Evolutionary conservation across 2,113 vertebrate species (phyloP).

Genomic region (Dissostichus mawsoni): DNA sequence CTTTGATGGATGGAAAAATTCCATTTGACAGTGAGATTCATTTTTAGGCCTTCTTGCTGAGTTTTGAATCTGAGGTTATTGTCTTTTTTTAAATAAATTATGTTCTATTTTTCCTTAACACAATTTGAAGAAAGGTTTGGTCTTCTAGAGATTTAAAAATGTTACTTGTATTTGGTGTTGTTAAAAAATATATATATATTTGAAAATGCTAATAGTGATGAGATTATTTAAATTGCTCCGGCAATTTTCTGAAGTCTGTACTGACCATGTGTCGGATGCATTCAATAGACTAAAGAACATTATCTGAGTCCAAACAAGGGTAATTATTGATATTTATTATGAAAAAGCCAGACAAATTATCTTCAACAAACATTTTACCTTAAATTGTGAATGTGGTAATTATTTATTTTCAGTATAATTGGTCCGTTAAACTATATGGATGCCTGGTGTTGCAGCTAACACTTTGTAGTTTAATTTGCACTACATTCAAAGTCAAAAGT

Average conservation of each 20-base stretch:
- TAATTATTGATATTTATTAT: background rate
- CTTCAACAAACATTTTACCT: background rate
- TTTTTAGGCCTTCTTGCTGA: conserved; percentile 6
- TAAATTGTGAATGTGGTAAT: background rate
- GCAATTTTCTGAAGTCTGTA: background rate
- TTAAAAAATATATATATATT: too few relatives aligned
- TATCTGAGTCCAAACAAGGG: conserved; percentile 1
- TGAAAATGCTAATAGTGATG: background rate
- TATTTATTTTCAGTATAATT: background rate
- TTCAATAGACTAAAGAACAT: background rate
- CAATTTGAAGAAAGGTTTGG: background rate
- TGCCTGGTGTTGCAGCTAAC: background rate
- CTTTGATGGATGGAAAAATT: conserved; percentile 6
- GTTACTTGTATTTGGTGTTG: too few relatives aligned
- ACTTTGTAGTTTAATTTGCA: background rate
- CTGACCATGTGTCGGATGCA: background rate
- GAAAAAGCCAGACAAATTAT: background rate
- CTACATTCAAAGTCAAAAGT: background rate
- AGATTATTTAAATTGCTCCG: background rate
- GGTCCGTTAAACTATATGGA: background rate
- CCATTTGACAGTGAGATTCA: conserved; percentile 16
- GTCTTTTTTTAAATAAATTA: background rate
- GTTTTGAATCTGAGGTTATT: background rate
- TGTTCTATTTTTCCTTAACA: too few relatives aligned
- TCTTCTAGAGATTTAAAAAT: background rate